A percentile compares a stretch with the other conserved stretches of the same genome.
These are phyloP conservation scores for Drosophila cardini DNA, from an alignment of 1,140 invertebrate species.

Conservation along the genomic window DNA sequence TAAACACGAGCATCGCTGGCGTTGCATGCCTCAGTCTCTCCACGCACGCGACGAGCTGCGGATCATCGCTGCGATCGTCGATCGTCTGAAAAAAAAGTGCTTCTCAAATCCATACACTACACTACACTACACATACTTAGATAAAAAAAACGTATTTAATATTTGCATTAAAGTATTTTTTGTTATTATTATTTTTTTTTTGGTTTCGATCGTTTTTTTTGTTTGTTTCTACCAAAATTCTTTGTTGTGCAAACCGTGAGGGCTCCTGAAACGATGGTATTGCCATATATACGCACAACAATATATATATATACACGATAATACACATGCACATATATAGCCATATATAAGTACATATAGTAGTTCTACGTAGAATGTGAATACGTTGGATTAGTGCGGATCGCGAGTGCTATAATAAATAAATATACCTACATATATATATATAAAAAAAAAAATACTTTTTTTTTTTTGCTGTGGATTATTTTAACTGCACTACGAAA, in stretches of 20 bases:
- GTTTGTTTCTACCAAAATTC: slow-evolving; percentile 17
- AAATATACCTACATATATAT: neutral
- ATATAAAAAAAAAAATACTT: slow-evolving; percentile 1
- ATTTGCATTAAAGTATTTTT: neutral
- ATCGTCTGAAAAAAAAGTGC: slow-evolving; percentile 20
- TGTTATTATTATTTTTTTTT: slow-evolving; percentile 35
- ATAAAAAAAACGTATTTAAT: slow-evolving; percentile 48
- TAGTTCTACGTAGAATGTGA: slow-evolving; percentile 38
- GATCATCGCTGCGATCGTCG: slow-evolving; percentile 58
- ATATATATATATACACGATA: slow-evolving; percentile 1
- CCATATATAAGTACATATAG: slow-evolving; percentile 5
- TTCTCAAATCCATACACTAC: slow-evolving; percentile 11
- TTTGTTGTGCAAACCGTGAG: slow-evolving; percentile 43
- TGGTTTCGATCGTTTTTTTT: slow-evolving; percentile 16
- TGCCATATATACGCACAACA: slow-evolving; percentile 30
- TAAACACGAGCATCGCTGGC: slow-evolving; percentile 42
- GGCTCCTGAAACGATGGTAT: slow-evolving; percentile 48
- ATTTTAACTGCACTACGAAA: slow-evolving; percentile 10
- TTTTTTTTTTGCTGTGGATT: slow-evolving; percentile 32
- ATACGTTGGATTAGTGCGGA: slow-evolving; percentile 36
- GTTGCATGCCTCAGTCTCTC: slow-evolving; percentile 61
- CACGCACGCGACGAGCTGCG: slow-evolving; percentile 65
- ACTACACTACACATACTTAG: slow-evolving; percentile 14
- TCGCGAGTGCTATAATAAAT: slow-evolving; percentile 53
- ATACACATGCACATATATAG: slow-evolving; percentile 8